These are phyloP conservation scores for Cygnus atratus DNA, from an alignment of 2,113 vertebrate genomes.

Conservation along the genomic window DNA sequence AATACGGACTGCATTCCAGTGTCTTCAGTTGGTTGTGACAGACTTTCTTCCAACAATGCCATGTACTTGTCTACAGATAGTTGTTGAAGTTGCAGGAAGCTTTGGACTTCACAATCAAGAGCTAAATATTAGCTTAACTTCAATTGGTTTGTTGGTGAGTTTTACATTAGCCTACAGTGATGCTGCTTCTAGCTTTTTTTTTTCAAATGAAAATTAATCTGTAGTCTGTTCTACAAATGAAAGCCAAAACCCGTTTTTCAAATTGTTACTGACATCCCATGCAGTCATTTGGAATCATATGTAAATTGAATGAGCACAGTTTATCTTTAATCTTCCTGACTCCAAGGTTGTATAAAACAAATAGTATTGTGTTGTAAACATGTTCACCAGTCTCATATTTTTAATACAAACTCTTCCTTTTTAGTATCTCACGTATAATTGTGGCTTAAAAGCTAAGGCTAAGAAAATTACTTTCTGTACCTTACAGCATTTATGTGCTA, in stretches of 20 bases:
- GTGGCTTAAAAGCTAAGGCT: neutral
- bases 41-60: slow-evolving; percentile 99
- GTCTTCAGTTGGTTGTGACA: slow-evolving; percentile 98
- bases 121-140: slow-evolving; percentile 98
- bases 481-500: neutral
- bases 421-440: neutral
- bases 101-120: slow-evolving; percentile 99
- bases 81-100: slow-evolving; percentile 97
- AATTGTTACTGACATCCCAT: neutral
- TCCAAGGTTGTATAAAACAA: neutral
- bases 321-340: neutral
- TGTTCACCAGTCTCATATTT: neutral
- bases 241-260: neutral
- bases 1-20: slow-evolving; percentile 98
- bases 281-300: neutral
- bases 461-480: neutral
- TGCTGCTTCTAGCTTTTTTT: neutral
- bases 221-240: neutral
- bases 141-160: slow-evolving; percentile 95
- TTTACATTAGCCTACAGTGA: neutral
- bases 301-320: neutral
- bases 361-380: neutral
- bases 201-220: neutral
- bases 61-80: slow-evolving; percentile 96
- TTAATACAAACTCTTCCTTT: neutral